phyloP scores from a whole-genome alignment of 2,113 vertebrate species.

The Myodes glareolus region DNA sequence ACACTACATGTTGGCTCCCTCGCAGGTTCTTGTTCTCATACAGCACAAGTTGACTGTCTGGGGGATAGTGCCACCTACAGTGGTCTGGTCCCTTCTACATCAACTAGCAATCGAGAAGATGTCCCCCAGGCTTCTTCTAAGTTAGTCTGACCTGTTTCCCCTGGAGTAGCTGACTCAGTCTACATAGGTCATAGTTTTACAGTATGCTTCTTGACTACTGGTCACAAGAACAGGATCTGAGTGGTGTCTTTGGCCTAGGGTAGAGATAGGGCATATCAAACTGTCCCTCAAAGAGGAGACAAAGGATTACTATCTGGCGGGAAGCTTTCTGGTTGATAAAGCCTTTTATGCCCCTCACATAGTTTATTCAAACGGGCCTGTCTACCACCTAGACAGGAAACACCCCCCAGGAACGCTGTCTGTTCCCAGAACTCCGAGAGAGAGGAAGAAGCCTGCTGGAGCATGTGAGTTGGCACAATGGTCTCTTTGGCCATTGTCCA shows the following conservation, averaged over 20 bases:
- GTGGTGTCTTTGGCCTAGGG: not conserved
- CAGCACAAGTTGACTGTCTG: not conserved
- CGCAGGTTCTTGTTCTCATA: not conserved
- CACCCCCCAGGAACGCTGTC: not conserved
- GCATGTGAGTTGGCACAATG: not conserved
- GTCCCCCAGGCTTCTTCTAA: not conserved
- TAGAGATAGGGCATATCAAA: not conserved
- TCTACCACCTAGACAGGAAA: not conserved
- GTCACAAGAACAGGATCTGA: not conserved
- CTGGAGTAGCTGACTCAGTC: not conserved
- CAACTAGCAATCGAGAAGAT: not conserved
- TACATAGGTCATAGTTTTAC: no score
- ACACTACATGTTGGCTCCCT: not conserved
- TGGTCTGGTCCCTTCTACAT: not conserved
- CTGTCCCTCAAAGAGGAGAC: not conserved
- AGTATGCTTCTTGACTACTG: not conserved
- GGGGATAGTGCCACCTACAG: not conserved
- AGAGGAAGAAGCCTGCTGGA: not conserved
- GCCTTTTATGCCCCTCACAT: not conserved
- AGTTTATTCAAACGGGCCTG: not conserved
- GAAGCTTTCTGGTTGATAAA: not conserved
- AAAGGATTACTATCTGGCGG: not conserved
- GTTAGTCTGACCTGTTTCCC: conserved; percentile 11
- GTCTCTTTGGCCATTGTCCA: not conserved
- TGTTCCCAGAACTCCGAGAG: not conserved